A percentile compares a stretch with the other conserved stretches of the same genome.
Conservation (phyloP, 2,797 vertebrate species). For the Pseudotriccus pelzelni region DNA sequence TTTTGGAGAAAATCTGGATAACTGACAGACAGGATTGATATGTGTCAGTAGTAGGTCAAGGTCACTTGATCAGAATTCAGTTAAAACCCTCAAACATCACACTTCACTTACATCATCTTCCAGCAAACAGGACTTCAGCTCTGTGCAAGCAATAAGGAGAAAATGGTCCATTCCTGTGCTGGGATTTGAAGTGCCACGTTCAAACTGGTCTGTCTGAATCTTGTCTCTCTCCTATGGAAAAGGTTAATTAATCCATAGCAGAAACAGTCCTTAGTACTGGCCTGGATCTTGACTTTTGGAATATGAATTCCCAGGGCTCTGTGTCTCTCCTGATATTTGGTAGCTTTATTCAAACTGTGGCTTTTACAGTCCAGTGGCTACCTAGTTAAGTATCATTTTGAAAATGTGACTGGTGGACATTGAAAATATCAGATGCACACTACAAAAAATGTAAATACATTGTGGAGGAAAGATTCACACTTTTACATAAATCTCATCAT, state of each 20-base stretch:
- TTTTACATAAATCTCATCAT: background rate
- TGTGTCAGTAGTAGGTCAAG: background rate
- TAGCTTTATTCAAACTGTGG: background rate
- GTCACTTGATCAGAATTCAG: background rate
- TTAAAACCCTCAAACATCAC: background rate
- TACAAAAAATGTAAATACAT: slow-evolving; percentile 3
- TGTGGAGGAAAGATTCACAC: background rate
- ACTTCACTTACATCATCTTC: background rate
- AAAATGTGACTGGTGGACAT: background rate
- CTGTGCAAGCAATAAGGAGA: background rate
- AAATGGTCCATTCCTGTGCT: background rate
- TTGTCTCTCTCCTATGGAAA: background rate
- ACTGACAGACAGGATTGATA: background rate
- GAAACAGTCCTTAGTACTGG: background rate
- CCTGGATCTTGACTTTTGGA: background rate
- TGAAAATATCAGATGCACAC: background rate
- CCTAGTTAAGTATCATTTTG: background rate
- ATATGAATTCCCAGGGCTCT: background rate
- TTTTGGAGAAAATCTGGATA: background rate
- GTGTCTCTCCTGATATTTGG: background rate
- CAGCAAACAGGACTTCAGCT: background rate
- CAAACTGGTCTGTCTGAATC: background rate
- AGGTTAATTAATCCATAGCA: background rate
- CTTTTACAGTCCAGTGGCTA: background rate
- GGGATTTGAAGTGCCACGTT: background rate